Conservation (phyloP, 2,888 invertebrate species). For the Myopa testacea region DNA sequence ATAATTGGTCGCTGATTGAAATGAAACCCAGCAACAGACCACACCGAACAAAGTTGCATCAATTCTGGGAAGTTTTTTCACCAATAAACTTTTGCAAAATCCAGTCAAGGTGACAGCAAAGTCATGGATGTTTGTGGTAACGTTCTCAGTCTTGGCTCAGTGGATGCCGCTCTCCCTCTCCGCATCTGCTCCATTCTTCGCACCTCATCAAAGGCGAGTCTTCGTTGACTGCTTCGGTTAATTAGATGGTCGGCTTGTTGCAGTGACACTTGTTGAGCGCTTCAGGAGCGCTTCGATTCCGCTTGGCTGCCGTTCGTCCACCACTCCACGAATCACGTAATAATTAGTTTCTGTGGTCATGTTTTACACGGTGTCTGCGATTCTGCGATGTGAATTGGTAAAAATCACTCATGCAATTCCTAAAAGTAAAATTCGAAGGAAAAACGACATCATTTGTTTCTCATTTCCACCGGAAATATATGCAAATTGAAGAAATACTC, state of each 20-base stretch:
- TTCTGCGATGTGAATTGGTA: constrained; percentile 9
- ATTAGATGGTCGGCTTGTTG: not conserved
- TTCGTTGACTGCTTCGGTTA: constrained; percentile 4
- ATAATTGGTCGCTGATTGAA: constrained; percentile 12
- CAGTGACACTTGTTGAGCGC: not conserved
- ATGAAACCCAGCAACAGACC: not conserved
- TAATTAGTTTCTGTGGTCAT: not conserved
- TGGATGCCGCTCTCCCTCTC: no score
- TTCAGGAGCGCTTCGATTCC: not conserved
- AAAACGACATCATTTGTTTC: no score
- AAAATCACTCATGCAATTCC: constrained; percentile 18
- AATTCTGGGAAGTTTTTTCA: not conserved
- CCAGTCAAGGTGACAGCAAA: no score
- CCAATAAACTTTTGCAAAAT: no score
- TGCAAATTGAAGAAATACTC: not conserved
- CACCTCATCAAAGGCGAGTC: not conserved
- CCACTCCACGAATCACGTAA: not conserved
- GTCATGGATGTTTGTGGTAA: no score
- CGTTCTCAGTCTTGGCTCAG: no score
- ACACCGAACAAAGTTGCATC: not conserved
- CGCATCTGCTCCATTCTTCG: not conserved
- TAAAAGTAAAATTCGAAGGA: not conserved
- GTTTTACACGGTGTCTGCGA: not conserved
- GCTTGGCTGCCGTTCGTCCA: constrained; percentile 13
- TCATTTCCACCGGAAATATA: not conserved